A percentile compares a stretch with the other conserved stretches of the same genome.
Conservation (phyloP, 2,888 invertebrate genomes). For the Metalampra italica region DNA sequence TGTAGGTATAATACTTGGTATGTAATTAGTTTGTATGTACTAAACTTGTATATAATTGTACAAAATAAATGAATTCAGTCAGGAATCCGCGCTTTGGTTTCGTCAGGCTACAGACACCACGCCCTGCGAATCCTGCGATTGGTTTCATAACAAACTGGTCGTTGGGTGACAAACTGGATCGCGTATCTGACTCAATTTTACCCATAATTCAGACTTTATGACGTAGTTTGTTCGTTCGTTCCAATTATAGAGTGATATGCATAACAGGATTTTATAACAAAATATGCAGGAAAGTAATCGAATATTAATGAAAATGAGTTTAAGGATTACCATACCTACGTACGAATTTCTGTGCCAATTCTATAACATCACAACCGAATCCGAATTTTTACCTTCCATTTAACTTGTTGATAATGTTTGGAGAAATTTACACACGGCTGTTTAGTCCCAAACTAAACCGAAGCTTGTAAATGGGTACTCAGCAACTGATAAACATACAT, state of each 20-base stretch:
- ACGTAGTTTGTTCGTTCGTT: not conserved
- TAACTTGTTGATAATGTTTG: no score
- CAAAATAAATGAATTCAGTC: not conserved
- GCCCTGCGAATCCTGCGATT: not conserved
- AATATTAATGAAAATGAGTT: no score
- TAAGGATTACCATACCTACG: not conserved
- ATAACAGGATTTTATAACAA: no score
- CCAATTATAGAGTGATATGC: not conserved
- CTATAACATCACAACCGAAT: no score
- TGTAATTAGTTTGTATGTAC: no score
- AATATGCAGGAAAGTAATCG: no score
- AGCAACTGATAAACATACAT: no score
- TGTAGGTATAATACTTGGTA: no score
- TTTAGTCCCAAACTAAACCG: no score
- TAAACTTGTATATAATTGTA: not conserved
- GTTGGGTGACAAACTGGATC: constrained; percentile 7
- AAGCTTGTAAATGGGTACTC: no score
- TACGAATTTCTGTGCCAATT: not conserved
- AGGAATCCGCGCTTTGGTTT: not conserved
- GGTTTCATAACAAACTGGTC: constrained; percentile 17
- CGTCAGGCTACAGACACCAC: constrained; percentile 6
- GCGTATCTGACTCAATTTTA: not conserved
- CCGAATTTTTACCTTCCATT: no score
- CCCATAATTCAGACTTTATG: not conserved
- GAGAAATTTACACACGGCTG: no score